Percentiles rank a stretch among this genome's conserved stretches.
Evolutionary conservation across 1,140 invertebrate species (phyloP).

Genomic region (Riptortus pedestris): DNA sequence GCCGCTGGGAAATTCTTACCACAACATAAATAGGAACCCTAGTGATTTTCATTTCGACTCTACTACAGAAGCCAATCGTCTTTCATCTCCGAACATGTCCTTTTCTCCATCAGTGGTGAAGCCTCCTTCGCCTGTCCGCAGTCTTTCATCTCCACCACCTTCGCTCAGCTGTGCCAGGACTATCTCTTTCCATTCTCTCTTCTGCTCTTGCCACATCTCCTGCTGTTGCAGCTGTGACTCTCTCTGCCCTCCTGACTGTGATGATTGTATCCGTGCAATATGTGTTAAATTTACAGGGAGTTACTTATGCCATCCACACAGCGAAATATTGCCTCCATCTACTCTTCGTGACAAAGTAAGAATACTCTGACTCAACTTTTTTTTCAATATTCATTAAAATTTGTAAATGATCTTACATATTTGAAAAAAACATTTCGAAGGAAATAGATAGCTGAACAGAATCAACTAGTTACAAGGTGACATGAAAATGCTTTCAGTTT

Average conservation of each 20-base stretch:
- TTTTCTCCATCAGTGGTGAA: constrained; percentile 25
- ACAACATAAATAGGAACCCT: constrained; percentile 12
- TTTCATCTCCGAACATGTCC: not conserved
- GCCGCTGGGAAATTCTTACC: constrained; percentile 3
- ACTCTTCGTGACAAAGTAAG: constrained; percentile 7
- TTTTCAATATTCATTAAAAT: not conserved
- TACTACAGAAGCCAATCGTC: constrained; percentile 10
- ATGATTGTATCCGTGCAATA: constrained; percentile 20
- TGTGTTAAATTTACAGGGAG: constrained; percentile 22
- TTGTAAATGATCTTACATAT: not conserved
- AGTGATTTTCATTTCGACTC: constrained; percentile 23
- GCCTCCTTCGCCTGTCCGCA: constrained; percentile 21
- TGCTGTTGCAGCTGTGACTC: constrained; percentile 28
- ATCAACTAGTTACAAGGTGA: no score
- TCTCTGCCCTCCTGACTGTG: constrained; percentile 22
- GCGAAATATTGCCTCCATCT: not conserved
- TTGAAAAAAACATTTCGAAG: no score
- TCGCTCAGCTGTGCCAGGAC: constrained; percentile 23
- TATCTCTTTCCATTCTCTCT: constrained; percentile 21
- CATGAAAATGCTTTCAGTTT: no score
- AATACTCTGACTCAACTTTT: not conserved
- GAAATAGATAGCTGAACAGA: no score
- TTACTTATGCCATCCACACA: not conserved
- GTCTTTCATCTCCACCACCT: not conserved
- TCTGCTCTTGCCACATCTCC: constrained; percentile 23